A percentile compares a stretch with the other conserved stretches of the same genome.
Evolutionary conservation across 2,888 invertebrate genomes (phyloP).

Genomic region (Troilus luridus): DNA sequence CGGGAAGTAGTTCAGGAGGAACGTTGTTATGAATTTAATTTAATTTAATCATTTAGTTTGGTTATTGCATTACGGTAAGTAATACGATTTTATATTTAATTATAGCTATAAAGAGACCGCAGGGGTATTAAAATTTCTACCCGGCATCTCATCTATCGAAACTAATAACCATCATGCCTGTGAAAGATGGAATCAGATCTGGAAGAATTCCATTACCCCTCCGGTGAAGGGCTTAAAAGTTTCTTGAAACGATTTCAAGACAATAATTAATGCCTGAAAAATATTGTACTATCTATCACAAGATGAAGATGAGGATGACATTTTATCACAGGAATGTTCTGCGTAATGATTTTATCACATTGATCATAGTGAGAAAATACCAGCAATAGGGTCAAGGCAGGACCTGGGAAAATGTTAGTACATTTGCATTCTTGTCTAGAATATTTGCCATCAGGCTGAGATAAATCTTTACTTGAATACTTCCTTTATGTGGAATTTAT

Average conservation of each 20-base stretch:
- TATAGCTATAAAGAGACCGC: not conserved
- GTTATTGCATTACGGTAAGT: not conserved
- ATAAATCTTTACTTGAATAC: not conserved
- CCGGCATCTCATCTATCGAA: not conserved
- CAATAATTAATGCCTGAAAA: not conserved
- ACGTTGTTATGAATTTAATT: not conserved
- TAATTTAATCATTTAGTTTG: not conserved
- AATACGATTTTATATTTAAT: slow-evolving; percentile 5
- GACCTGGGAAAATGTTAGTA: not conserved
- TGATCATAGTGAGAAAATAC: not conserved
- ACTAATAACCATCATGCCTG: slow-evolving; percentile 7
- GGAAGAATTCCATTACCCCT: slow-evolving; percentile 17
- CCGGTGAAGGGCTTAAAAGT: not conserved
- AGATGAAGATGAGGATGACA: not conserved
- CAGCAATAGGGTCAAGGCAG: not conserved
- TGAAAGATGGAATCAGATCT: slow-evolving; percentile 17
- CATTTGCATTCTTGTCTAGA: not conserved
- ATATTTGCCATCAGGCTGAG: not conserved
- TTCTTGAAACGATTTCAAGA: not conserved
- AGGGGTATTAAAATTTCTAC: not conserved
- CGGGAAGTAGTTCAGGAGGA: not conserved
- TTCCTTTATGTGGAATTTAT: not conserved
- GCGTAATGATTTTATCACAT: not conserved
- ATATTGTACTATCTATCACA: not conserved
- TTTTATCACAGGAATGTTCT: not conserved